phyloP scores from a whole-genome alignment of 1,140 invertebrate species.

The Drosophila tristis region DNA sequence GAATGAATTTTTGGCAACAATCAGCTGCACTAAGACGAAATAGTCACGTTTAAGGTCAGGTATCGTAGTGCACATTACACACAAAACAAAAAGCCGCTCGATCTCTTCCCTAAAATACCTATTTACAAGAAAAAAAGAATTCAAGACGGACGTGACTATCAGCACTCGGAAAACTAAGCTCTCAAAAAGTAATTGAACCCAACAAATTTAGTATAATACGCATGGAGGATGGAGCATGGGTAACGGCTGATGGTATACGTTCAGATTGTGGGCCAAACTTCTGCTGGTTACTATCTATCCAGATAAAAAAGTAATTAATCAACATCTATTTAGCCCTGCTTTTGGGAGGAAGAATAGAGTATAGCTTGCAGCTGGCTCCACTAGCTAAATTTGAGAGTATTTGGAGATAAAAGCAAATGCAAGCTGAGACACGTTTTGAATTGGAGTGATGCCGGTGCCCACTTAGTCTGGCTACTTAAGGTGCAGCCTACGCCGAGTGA shows the following conservation, averaged over 20 bases:
- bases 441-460: not conserved
- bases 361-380: conserved; percentile 25
- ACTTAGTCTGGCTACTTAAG: conserved; percentile 35
- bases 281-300: not conserved
- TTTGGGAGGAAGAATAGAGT: conserved; percentile 12
- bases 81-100: not conserved
- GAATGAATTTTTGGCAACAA: conserved; percentile 17
- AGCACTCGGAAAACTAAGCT: not conserved
- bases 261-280: conserved; percentile 11
- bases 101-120: not conserved
- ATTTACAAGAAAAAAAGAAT: conserved; percentile 35
- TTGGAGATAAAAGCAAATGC: conserved; percentile 23
- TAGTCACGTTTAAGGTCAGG: conserved; percentile 21
- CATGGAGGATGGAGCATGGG: conserved; percentile 6
- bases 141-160: conserved; percentile 32
- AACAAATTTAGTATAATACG: conserved; percentile 6
- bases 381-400: not conserved
- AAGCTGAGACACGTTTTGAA: conserved; percentile 14
- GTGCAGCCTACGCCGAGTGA: not conserved
- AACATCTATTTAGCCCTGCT: not conserved
- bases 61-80: conserved; percentile 6
- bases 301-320: not conserved
- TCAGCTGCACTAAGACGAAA: not conserved
- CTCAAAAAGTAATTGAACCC: conserved; percentile 36
- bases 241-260: not conserved